Conservation (phyloP, 2,888 invertebrate species). For the Ormyrus pomaceus region DNA sequence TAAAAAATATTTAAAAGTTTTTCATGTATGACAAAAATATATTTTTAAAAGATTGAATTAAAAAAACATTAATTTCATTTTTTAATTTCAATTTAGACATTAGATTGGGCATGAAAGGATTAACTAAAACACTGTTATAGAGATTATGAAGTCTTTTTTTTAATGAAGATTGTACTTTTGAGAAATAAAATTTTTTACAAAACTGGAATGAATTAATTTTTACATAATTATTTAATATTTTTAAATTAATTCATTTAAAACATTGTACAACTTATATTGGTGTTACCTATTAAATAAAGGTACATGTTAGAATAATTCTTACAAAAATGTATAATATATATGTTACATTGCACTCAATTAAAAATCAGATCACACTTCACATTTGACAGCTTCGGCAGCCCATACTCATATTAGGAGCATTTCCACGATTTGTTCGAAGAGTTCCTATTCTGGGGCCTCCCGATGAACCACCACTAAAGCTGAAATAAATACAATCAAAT, state of each 20-base stretch:
- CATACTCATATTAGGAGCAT: slow-evolving; percentile 55
- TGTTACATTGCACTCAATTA: slow-evolving; percentile 30
- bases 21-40: too few relatives aligned
- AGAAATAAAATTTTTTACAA: slow-evolving; percentile 20
- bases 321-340: slow-evolving; percentile 29
- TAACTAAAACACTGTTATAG: neutral
- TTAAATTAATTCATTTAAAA: slow-evolving; percentile 12
- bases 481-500: slow-evolving; percentile 25
- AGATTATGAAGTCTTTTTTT: slow-evolving; percentile 20
- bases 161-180: slow-evolving; percentile 5
- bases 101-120: neutral
- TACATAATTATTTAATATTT: slow-evolving; percentile 12
- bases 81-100: neutral
- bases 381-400: slow-evolving; percentile 67
- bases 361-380: slow-evolving; percentile 24
- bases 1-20: too few relatives aligned
- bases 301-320: slow-evolving; percentile 45
- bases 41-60: too few relatives aligned
- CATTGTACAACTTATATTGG: slow-evolving; percentile 47
- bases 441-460: slow-evolving; percentile 48
- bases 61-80: neutral
- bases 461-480: slow-evolving; percentile 9
- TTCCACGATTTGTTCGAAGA: slow-evolving; percentile 42
- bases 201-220: slow-evolving; percentile 8
- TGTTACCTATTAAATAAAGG: slow-evolving; percentile 58